Conservation (phyloP, 2,113 vertebrate species). For the Cyanocitta stelleri region DNA sequence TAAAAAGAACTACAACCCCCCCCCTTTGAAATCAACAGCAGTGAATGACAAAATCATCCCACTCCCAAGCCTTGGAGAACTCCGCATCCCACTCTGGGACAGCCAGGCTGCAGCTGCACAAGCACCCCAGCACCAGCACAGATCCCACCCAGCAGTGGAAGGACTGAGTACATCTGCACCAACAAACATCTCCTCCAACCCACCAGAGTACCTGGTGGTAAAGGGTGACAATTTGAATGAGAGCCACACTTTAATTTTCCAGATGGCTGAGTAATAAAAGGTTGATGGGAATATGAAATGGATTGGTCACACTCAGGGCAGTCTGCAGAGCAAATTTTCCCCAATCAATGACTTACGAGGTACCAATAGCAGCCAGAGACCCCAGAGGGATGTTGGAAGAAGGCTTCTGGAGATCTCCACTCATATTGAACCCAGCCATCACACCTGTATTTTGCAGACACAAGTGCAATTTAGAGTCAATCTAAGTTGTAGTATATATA, state of each 20-base stretch:
- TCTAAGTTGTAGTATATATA: background rate
- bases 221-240: constrained; percentile 21
- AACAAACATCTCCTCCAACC: background rate
- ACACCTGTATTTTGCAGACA: constrained; percentile 79
- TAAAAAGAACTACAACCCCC: too few relatives aligned
- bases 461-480: background rate
- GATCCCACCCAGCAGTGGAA: background rate
- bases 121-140: background rate
- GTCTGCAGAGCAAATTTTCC: background rate
- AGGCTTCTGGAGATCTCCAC: constrained; percentile 90
- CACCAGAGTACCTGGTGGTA: background rate
- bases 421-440: constrained; percentile 99
- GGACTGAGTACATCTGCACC: background rate
- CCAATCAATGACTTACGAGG: constrained; percentile 81
- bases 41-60: background rate
- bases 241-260: constrained; percentile 65
- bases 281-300: constrained; percentile 43
- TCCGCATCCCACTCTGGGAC: background rate
- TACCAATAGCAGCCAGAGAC: constrained; percentile 89
- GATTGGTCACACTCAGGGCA: constrained; percentile 30
- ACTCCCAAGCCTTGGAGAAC: background rate
- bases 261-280: constrained; percentile 53
- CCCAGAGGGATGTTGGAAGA: constrained; percentile 90
- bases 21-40: background rate
- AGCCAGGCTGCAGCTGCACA: background rate